Base-by-base conservation (phyloP, 2,797 vertebrate genomes). In the Merluccius polli region DNA sequence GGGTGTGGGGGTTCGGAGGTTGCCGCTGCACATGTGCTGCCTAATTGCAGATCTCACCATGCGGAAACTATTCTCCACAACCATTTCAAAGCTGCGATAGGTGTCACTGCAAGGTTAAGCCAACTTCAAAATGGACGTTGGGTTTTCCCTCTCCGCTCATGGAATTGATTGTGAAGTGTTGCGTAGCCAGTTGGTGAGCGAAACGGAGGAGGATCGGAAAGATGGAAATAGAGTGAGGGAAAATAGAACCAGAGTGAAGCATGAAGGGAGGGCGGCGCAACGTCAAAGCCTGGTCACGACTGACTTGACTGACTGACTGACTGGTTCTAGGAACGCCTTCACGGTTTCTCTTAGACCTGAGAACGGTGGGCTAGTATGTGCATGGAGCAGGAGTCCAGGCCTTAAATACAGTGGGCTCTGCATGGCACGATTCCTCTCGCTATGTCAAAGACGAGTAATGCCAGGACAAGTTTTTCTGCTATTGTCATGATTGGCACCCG, bases 101-200 rank as follows among this genome's bases (percentile, higher is more conserved):
- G 91, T 92, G 91, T 92, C 92, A 92, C 85, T 76, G 89, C 80
- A 82, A 90, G 89, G 90, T 93, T 91, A 92, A 89, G 87, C 83
- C 80, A 88, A 87, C 91, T 86, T 87, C 69, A 84, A 83, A 89
- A 91, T 85, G 82, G 82, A 85, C 86, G 83, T 79, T 59, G 41
- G 76, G 81, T 83, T 90, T 91, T 85, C 84, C 81, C 83, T 82
- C 78, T 73, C 9, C 76, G 71, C 10, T 69, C 18, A 73, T 74
- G 76, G 83, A 80, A 83, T 72, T 77, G 74, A 86, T 78, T 84
- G 72, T 65, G 76, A 31, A 63, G 72, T 74, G 75, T 72, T 80
- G 76, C 16, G 29, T 73, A 70, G 18, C 48, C 73, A 68, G 35
- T 33, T 27, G n/a, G 24, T 44, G 13, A 48, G 16, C 70, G 10